Evolutionary conservation across 2,797 vertebrate genomes (phyloP).

Genomic region (Labeo calbasu): DNA sequence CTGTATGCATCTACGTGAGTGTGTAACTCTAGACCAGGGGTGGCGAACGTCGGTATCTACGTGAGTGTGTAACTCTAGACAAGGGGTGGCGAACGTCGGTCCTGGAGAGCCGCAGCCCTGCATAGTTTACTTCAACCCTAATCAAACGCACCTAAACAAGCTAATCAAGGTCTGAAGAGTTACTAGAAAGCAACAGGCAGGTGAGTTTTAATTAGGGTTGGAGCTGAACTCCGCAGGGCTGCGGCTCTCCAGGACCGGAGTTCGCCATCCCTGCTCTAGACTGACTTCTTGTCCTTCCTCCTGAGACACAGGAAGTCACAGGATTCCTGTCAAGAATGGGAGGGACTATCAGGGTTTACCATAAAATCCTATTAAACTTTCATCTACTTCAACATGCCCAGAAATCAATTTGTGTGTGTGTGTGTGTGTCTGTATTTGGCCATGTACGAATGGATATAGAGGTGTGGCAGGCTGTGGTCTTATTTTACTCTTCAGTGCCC

Average conservation of each 20-base stretch:
- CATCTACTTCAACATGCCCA: background rate
- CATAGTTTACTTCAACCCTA: too few relatives aligned
- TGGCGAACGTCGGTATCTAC: background rate
- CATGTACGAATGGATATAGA: background rate
- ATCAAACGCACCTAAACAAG: too few relatives aligned
- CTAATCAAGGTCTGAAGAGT: too few relatives aligned
- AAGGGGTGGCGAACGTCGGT: too few relatives aligned
- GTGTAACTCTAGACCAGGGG: slow-evolving; percentile 42
- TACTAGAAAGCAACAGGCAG: too few relatives aligned
- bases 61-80: slow-evolving; percentile 43
- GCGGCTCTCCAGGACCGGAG: too few relatives aligned
- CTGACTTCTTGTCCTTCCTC: slow-evolving; percentile 77
- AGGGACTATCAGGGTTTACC: slow-evolving; percentile 58
- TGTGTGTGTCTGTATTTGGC: background rate
- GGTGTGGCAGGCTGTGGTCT: background rate
- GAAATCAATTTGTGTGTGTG: slow-evolving; percentile 12
- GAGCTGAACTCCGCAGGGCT: too few relatives aligned
- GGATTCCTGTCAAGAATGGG: slow-evolving; percentile 79
- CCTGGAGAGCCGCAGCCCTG: too few relatives aligned
- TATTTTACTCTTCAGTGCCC: background rate
- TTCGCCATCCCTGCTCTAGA: slow-evolving; percentile 26
- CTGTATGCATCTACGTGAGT: background rate
- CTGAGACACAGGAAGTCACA: slow-evolving; percentile 77
- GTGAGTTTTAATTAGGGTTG: too few relatives aligned
- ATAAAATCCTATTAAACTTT: slow-evolving; percentile 5